Conservation (phyloP, 2,797 vertebrate species). For the Enteromius afrohamiltoni region DNA sequence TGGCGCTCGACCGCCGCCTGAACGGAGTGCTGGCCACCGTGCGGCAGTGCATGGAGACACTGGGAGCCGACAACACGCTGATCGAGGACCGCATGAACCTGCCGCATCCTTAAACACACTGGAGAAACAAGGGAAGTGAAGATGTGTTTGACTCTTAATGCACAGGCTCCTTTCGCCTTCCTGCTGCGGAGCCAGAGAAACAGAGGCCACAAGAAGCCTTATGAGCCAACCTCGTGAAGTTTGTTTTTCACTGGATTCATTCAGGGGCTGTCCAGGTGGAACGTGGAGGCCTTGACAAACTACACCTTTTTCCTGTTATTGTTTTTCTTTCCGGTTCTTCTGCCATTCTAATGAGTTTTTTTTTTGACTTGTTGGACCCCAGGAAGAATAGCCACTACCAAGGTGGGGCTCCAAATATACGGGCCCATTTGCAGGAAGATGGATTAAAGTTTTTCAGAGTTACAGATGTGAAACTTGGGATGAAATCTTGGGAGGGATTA, state of each 20-base stretch:
- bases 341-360: not conserved
- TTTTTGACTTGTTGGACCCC: no score
- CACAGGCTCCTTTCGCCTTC: conserved; percentile 24
- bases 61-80: conserved; percentile 88
- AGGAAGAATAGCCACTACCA: no score
- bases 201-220: conserved; percentile 15
- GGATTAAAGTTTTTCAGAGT: not conserved
- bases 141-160: conserved; percentile 22
- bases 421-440: not conserved
- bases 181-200: conserved; percentile 7
- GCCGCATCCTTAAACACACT: conserved; percentile 82
- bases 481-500: not conserved
- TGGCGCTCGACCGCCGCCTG: conserved; percentile 90
- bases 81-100: conserved; percentile 98
- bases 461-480: not conserved
- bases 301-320: not conserved
- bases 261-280: not conserved
- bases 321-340: not conserved
- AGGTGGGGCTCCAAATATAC: no score
- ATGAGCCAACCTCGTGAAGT: conserved; percentile 11
- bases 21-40: conserved; percentile 87
- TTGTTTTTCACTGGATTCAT: conserved; percentile 30
- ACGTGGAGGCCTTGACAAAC: not conserved
- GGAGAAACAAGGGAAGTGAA: conserved; percentile 5
- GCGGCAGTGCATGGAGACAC: conserved; percentile 93